Evolutionary conservation across 2,797 vertebrate species (phyloP).

Genomic region (Esox masquinongy): DNA sequence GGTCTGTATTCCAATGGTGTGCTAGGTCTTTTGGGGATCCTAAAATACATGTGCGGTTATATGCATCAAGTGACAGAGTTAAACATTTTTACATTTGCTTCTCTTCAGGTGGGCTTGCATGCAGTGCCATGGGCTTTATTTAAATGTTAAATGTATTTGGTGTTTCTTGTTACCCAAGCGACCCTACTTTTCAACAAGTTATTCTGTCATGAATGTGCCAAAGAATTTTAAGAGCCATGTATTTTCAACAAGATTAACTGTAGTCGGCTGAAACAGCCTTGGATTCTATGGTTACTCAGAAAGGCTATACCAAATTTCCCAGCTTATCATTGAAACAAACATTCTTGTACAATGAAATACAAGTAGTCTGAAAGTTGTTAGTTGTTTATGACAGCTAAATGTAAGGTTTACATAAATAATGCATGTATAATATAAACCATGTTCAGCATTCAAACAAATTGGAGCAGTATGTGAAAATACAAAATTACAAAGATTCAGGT

Average conservation of each 20-base stretch:
- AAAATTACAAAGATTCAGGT: not conserved
- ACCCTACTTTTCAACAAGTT: slow-evolving; percentile 1
- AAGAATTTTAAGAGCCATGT: not conserved
- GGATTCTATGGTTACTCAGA: not conserved
- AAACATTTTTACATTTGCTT: not conserved
- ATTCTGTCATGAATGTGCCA: not conserved
- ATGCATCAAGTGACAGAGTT: slow-evolving; percentile 8
- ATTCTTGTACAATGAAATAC: not conserved
- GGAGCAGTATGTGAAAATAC: not conserved
- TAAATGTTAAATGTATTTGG: not conserved
- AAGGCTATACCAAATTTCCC: not conserved
- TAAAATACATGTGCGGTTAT: slow-evolving; percentile 7
- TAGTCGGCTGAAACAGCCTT: not conserved
- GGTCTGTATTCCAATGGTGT: slow-evolving; percentile 3
- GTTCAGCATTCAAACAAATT: not conserved
- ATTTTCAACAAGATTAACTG: not conserved
- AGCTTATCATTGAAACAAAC: not conserved
- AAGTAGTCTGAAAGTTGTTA: not conserved
- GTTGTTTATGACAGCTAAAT: not conserved
- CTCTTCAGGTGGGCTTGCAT: not conserved
- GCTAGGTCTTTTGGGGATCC: not conserved
- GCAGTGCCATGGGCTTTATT: not conserved
- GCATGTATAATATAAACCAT: not conserved
- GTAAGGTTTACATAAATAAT: not conserved
- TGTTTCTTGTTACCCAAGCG: not conserved